A percentile compares a stretch with the other conserved stretches of the same genome.
Evolutionary conservation across 2,797 vertebrate genomes (phyloP).

Genomic region (Sorex maritimensis): DNA sequence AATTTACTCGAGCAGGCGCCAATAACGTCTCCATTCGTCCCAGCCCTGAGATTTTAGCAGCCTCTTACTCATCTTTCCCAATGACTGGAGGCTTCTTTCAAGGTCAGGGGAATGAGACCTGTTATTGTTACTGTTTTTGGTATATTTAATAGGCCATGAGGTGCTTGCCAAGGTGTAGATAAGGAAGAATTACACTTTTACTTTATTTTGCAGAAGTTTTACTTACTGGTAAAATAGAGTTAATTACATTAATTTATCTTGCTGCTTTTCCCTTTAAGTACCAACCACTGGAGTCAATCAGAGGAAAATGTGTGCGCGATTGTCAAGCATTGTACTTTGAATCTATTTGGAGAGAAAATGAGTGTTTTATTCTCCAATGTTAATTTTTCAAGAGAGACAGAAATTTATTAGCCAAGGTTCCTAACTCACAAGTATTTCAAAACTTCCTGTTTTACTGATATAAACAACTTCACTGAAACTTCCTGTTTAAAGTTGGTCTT

Average conservation of each 20-base stretch:
- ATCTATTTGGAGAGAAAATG: neutral
- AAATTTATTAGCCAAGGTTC: neutral
- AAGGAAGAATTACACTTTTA: neutral
- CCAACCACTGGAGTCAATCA: neutral
- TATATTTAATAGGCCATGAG: too few relatives aligned
- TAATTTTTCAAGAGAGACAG: neutral
- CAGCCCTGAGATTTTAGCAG: too few relatives aligned
- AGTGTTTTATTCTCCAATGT: too few relatives aligned
- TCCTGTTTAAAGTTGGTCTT: neutral
- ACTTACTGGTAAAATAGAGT: constrained; percentile 49
- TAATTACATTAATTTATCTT: neutral
- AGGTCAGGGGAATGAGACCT: too few relatives aligned
- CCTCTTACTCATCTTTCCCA: too few relatives aligned
- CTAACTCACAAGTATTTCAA: neutral
- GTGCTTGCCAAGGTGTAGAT: neutral
- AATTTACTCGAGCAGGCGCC: too few relatives aligned
- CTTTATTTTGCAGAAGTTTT: constrained; percentile 37
- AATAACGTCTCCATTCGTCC: too few relatives aligned
- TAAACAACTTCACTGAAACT: constrained; percentile 44
- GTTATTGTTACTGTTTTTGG: too few relatives aligned
- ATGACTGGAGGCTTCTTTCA: too few relatives aligned
- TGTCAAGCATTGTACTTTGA: neutral
- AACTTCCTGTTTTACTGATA: neutral
- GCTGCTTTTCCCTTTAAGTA: neutral
- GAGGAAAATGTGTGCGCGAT: neutral